Conservation (phyloP, 2,113 vertebrate species). For the Percina caprodes region DNA sequence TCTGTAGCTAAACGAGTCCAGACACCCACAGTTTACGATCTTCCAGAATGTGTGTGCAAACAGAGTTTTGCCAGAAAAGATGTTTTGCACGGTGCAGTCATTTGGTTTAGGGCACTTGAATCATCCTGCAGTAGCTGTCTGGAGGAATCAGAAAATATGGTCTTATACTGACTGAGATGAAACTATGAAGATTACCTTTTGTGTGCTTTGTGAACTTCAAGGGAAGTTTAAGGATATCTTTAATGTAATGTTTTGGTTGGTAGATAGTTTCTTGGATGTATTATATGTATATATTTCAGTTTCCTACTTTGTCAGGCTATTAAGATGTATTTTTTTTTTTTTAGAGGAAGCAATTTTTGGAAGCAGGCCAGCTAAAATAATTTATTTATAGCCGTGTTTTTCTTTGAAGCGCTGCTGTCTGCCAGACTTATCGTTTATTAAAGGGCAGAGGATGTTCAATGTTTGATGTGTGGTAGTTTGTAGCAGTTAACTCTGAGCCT, state of each 20-base stretch:
- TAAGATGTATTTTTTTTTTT: neutral
- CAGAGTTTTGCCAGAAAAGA: neutral
- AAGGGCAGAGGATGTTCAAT: conserved; percentile 24
- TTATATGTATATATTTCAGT: neutral
- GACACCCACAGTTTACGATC: neutral
- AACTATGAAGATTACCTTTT: neutral
- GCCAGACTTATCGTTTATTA: conserved; percentile 36
- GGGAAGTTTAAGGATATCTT: neutral
- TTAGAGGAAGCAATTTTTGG: conserved; percentile 10
- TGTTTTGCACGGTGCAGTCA: neutral
- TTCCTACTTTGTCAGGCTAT: neutral
- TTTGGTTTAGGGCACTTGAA: neutral
- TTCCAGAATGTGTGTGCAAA: neutral
- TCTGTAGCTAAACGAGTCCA: conserved; percentile 7
- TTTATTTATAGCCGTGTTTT: conserved; percentile 42
- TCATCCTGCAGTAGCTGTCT: neutral
- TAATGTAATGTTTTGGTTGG: neutral
- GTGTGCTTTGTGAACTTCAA: neutral
- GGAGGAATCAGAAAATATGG: neutral
- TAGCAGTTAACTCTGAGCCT: conserved; percentile 22
- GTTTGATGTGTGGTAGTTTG: conserved; percentile 45
- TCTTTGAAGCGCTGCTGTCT: conserved; percentile 27
- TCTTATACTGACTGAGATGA: neutral
- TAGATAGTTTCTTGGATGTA: too few species aligned
- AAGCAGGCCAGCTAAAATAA: conserved; percentile 27